These are phyloP conservation scores for Thymelicus acteon DNA, from an alignment of 2,888 invertebrate genomes.

Conservation along the genomic window DNA sequence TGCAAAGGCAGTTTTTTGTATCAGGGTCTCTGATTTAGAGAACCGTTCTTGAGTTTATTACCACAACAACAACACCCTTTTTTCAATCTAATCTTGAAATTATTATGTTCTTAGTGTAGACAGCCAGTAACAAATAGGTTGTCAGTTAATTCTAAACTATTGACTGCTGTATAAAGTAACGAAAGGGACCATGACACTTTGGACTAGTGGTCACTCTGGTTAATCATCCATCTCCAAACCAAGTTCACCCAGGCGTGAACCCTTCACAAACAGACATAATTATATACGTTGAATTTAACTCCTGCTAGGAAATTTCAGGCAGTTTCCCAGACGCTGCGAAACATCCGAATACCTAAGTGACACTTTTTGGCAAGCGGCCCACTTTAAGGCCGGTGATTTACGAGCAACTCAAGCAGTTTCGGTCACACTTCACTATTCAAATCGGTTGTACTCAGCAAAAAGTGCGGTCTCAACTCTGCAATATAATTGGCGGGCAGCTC, in stretches of 20 bases:
- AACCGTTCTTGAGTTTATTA: no score
- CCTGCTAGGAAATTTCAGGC: constrained; percentile 8
- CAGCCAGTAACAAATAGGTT: no score
- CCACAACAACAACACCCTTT: no score
- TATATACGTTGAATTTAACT: constrained; percentile 8
- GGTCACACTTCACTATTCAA: constrained; percentile 58
- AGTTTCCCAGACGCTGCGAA: constrained; percentile 25
- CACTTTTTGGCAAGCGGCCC: constrained; percentile 36
- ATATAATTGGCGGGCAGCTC: constrained; percentile 74
- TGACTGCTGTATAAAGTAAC: no score
- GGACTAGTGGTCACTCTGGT: no score
- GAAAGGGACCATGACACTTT: no score
- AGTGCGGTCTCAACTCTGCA: constrained; percentile 61
- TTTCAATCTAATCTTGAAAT: no score
- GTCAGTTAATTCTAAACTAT: no score
- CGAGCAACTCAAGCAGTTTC: constrained; percentile 40
- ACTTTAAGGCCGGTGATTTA: constrained; percentile 31
- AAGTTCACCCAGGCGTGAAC: background rate
- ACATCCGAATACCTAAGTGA: constrained; percentile 34
- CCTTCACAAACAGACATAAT: constrained; percentile 2
- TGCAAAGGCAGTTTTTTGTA: no score
- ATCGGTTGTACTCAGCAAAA: constrained; percentile 57
- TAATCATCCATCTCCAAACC: background rate
- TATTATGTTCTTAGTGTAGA: no score
- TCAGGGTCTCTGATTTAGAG: no score